These are phyloP conservation scores for Euphydryas editha DNA, from an alignment of 2,888 invertebrate genomes.

Conservation along the genomic window DNA sequence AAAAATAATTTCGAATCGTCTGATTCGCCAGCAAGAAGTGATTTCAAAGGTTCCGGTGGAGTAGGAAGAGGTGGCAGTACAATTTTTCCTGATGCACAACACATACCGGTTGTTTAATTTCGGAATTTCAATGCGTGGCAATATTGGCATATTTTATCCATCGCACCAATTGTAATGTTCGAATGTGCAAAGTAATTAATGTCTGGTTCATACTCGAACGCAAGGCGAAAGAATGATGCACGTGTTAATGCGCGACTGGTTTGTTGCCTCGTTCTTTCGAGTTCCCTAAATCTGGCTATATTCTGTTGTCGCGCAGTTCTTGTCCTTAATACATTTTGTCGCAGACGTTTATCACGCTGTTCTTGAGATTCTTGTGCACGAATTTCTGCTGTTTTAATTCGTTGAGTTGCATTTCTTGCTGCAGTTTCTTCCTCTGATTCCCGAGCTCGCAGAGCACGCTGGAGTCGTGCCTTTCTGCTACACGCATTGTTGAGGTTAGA, in stretches of 20 bases:
- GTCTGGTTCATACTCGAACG: conserved; percentile 27
- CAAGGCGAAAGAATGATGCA: conserved; percentile 37
- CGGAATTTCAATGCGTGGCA: conserved; percentile 37
- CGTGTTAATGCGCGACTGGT: conserved; percentile 46
- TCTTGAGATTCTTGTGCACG: conserved; percentile 48
- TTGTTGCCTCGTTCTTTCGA: conserved; percentile 42
- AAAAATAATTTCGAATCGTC: conserved; percentile 42
- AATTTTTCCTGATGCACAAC: conserved; percentile 42
- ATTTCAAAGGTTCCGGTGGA: conserved; percentile 38
- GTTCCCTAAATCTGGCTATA: conserved; percentile 43
- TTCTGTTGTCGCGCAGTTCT: conserved; percentile 48
- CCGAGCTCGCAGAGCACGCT: conserved; percentile 47
- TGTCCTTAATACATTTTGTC: conserved; percentile 44
- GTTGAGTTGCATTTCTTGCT: conserved; percentile 47
- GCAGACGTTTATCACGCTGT: conserved; percentile 47
- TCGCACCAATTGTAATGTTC: conserved; percentile 44
- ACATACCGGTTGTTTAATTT: conserved; percentile 40
- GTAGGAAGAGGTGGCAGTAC: conserved; percentile 34
- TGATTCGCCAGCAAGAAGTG: conserved; percentile 35
- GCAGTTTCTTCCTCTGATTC: conserved; percentile 44
- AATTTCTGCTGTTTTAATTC: conserved; percentile 40
- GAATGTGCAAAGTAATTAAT: conserved; percentile 45
- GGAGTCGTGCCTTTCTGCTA: conserved; percentile 44
- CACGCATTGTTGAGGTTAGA: conserved; percentile 48
- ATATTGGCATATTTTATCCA: conserved; percentile 26